Evolutionary conservation across 1,140 invertebrate genomes (phyloP), one percentile per base, ranked within the genome.

Genomic region (Thaumetopoea pityocampa): DNA sequence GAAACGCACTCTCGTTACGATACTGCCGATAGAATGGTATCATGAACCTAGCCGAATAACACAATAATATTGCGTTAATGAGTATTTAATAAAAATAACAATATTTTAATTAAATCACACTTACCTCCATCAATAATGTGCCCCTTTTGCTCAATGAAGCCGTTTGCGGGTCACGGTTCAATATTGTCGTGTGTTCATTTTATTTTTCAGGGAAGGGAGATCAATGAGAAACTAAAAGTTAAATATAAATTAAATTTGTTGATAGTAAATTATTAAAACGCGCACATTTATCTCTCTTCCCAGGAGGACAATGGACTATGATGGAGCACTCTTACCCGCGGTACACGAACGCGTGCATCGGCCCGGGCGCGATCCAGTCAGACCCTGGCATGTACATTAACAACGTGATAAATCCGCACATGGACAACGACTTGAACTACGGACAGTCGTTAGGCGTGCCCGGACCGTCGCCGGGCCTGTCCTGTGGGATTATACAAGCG

Each of bases 141-240:
- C 10, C 8, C 6, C 4, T 5, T 15, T 2, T 5, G 5, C 14
- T 6, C 11, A 28, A 7, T 9, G 20, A 19, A 12, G 6, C 4
- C 14, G 33, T 20, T 11, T n/a, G n/a, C n/a, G n/a, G n/a, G n/a
- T n/a, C n/a, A n/a, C n/a, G n/a, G n/a, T n/a, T n/a, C n/a, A n/a
- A 9, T n/a, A 9, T 19, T n/a, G 14, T 11, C 11, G 11, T 24
- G 17, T n/a, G 26, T 14, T 14, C 10, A 8, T 16, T 58, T 73
- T 72, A 51, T 47, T 67, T 79, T 79, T 50, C 74, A 82, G 74
- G 78, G 78, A 82, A 82, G 78, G 78, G 78, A 82, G 78, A 82
- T 82, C 76, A 82, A 79, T 78, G 74, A 76, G 57, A 66, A 56
- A 45, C 49, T 50, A 47, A 59, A 50, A 37, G 46, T 52, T 58